These are phyloP conservation scores for Andrena bucephala DNA, from an alignment of 2,888 invertebrate species.

Conservation along the genomic window DNA sequence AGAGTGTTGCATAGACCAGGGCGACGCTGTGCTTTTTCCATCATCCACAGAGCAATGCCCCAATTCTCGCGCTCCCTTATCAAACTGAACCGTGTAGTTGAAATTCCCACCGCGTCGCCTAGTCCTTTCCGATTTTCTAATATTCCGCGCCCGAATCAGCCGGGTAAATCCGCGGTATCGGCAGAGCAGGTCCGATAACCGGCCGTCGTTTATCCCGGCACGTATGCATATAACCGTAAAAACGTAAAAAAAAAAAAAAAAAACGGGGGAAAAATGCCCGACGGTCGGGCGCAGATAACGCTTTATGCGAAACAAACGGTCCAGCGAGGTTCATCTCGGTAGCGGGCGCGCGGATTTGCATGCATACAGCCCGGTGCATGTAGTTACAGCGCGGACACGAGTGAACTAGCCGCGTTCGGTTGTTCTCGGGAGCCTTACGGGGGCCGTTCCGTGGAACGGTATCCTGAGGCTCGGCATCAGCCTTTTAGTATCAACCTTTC, in stretches of 20 bases:
- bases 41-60: neutral
- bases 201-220: constrained; percentile 58
- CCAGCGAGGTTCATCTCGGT: constrained; percentile 42
- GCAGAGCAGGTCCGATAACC: constrained; percentile 64
- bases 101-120: neutral
- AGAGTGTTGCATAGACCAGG: too few relatives aligned
- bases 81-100: neutral
- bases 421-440: constrained; percentile 21
- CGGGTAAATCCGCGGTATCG: constrained; percentile 22
- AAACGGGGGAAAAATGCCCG: constrained; percentile 60
- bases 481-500: constrained; percentile 3
- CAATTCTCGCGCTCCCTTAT: neutral
- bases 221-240: constrained; percentile 77
- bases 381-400: neutral
- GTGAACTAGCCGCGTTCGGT: constrained; percentile 7
- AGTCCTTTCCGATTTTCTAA: neutral
- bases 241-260: constrained; percentile 60
- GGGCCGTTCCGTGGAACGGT: constrained; percentile 12
- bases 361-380: constrained; percentile 22
- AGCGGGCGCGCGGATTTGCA: constrained; percentile 54
- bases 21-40: too few relatives aligned
- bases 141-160: neutral
- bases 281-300: constrained; percentile 68
- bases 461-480: constrained; percentile 15
- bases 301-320: constrained; percentile 70